Evolutionary conservation across 2,797 vertebrate genomes (phyloP).

Genomic region (Prunella strophiata): DNA sequence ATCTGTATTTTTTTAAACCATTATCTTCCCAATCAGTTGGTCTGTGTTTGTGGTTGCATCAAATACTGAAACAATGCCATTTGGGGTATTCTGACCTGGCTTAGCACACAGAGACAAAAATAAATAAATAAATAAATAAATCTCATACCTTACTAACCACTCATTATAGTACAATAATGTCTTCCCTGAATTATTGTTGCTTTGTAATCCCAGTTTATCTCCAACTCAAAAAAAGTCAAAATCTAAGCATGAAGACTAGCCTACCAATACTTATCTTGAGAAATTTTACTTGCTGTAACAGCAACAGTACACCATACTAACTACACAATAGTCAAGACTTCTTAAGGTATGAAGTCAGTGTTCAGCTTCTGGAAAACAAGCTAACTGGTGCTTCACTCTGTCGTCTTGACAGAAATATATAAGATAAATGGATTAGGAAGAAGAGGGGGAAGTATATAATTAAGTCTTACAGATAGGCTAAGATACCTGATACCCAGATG

Average conservation of each 20-base stretch:
- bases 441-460: background rate
- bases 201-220: background rate
- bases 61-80: background rate
- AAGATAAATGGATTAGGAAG: background rate
- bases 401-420: background rate
- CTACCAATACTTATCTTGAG: background rate
- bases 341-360: background rate
- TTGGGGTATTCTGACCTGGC: background rate
- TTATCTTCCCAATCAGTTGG: background rate
- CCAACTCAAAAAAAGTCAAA: background rate
- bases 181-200: background rate
- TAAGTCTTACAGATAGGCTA: background rate
- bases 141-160: background rate
- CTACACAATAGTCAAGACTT: background rate
- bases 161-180: background rate
- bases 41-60: background rate
- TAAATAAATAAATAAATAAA: background rate
- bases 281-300: background rate
- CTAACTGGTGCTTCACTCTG: background rate
- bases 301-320: background rate
- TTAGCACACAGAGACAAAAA: background rate
- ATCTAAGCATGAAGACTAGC: background rate
- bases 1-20: background rate
- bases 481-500: background rate
- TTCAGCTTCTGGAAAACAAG: background rate